Conservation (phyloP, 2,113 vertebrate species). For the Petaurus breviceps region DNA sequence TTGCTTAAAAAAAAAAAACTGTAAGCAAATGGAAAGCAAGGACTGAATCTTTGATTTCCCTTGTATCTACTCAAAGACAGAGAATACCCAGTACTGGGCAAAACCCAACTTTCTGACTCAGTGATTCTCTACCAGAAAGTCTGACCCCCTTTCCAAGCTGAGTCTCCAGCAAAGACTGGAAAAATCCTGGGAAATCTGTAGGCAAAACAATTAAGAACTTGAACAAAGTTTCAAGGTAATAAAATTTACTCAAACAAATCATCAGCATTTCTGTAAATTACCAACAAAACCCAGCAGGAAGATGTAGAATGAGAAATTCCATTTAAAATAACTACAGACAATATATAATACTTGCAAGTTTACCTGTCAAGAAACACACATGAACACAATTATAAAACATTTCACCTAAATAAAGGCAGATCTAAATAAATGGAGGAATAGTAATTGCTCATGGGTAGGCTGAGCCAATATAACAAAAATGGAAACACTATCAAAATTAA, state of each 20-base stretch:
- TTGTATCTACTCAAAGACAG: not conserved
- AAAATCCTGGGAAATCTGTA: not conserved
- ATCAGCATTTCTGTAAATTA: not conserved
- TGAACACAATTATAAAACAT: not conserved
- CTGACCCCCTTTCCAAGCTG: not conserved
- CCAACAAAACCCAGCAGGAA: not conserved
- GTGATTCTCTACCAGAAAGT: not conserved
- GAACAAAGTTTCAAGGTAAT: not conserved
- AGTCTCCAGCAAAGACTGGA: not conserved
- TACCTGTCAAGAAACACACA: not conserved
- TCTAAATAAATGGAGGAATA: not conserved
- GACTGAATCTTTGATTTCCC: not conserved
- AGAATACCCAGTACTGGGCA: not conserved
- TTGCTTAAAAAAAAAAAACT: too few species aligned
- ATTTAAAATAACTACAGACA: not conserved
- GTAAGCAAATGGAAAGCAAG: not conserved
- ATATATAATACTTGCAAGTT: not conserved
- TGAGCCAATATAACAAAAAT: not conserved
- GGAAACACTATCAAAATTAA: too few species aligned
- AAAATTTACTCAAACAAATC: not conserved
- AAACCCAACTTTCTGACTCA: too few species aligned
- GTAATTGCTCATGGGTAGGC: not conserved
- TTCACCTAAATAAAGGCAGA: not conserved
- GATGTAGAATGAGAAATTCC: not conserved
- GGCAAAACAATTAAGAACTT: not conserved